Conservation (phyloP, 2,888 invertebrate species). For the Phengaris alcon region DNA sequence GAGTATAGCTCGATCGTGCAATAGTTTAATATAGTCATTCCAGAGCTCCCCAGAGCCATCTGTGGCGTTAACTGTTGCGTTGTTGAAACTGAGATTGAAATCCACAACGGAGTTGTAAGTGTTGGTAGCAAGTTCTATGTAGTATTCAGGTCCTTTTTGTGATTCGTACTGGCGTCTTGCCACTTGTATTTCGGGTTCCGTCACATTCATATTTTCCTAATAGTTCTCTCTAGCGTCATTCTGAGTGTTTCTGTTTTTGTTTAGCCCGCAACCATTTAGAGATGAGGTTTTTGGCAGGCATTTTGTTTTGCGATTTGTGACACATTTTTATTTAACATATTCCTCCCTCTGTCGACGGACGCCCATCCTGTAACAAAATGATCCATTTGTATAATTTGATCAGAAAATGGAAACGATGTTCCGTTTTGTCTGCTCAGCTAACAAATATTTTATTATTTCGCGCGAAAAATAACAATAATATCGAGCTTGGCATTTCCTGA, state of each 20-base stretch:
- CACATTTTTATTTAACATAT: conserved; percentile 67
- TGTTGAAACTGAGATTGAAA: conserved; percentile 62
- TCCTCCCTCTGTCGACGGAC: conserved; percentile 47
- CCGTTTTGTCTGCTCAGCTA: neutral
- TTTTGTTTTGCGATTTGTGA: conserved; percentile 65
- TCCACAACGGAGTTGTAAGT: conserved; percentile 57
- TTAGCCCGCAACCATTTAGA: conserved; percentile 73
- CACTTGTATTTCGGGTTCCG: conserved; percentile 62
- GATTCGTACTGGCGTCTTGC: conserved; percentile 69
- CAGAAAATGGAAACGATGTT: neutral
- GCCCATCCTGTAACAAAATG: conserved; percentile 62
- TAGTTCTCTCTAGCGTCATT: conserved; percentile 69
- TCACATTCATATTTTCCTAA: conserved; percentile 71
- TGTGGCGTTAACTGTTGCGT: conserved; percentile 54
- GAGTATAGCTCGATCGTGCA: conserved; percentile 85
- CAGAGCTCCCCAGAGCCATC: conserved; percentile 57
- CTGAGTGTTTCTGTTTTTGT: conserved; percentile 72
- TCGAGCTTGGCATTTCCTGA: neutral
- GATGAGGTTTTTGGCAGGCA: conserved; percentile 74
- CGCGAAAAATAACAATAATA: conserved; percentile 4
- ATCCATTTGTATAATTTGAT: conserved; percentile 30
- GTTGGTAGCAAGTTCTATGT: conserved; percentile 49
- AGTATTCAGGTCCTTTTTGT: conserved; percentile 60
- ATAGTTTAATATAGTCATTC: conserved; percentile 70
- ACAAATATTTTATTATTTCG: conserved; percentile 12